phyloP scores from a whole-genome alignment of 2,113 vertebrate genomes.

The Regulus satrapa region DNA sequence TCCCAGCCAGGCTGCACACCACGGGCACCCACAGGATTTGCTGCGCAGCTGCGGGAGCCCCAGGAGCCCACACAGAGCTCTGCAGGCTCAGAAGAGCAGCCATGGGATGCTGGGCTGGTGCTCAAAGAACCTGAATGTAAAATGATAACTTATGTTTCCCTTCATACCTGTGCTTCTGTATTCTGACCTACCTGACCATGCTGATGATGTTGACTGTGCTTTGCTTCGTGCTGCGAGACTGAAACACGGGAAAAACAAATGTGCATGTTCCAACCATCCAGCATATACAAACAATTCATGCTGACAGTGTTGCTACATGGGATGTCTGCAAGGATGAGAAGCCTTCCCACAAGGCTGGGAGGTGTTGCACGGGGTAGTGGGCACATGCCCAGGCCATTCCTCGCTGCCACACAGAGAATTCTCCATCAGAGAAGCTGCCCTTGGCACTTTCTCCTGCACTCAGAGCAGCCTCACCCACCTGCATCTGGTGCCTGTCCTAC shows the following conservation, averaged over 20 bases:
- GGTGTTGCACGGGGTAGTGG: accelerated
- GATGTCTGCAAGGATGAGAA: background rate
- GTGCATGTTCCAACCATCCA: accelerated
- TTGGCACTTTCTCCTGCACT: background rate
- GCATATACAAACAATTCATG: accelerated
- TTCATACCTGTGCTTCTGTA: background rate
- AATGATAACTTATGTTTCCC: background rate
- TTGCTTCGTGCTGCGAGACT: background rate
- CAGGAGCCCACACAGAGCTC: background rate
- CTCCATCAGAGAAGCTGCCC: background rate
- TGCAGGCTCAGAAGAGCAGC: background rate
- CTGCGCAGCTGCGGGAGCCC: background rate
- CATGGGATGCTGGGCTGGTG: background rate
- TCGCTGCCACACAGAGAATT: accelerated
- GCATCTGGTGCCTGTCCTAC: too few species aligned
- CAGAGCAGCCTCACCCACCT: background rate
- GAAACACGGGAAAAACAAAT: background rate
- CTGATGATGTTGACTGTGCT: background rate
- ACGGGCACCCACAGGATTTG: accelerated
- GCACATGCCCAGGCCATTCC: background rate
- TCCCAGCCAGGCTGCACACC: background rate
- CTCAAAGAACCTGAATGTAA: background rate
- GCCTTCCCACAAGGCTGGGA: accelerated
- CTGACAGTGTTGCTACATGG: accelerated
- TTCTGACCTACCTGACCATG: background rate